phyloP scores from a whole-genome alignment of 2,113 vertebrate genomes.

The Heliornis fulica region DNA sequence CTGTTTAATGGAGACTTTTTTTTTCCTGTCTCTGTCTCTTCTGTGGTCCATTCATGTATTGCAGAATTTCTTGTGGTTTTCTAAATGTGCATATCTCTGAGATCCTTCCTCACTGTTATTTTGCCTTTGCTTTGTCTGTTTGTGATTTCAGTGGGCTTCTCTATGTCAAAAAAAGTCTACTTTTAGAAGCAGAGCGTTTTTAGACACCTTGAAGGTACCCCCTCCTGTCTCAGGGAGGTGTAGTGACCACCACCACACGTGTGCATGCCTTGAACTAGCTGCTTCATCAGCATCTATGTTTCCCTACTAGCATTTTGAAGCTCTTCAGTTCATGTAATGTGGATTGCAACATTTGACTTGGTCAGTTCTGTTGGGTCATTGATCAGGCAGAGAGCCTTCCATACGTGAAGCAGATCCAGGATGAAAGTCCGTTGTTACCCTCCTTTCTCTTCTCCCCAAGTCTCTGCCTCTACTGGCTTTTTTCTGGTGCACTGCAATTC shows the following conservation, averaged over 20 bases:
- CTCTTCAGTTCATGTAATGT: constrained; percentile 50
- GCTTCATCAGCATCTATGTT: constrained; percentile 57
- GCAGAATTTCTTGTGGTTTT: constrained; percentile 48
- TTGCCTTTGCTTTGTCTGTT: constrained; percentile 83
- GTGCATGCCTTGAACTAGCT: constrained; percentile 82
- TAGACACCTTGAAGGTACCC: constrained; percentile 89
- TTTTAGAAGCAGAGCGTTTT: constrained; percentile 87
- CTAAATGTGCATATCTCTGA: constrained; percentile 50
- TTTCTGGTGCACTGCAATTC: not conserved
- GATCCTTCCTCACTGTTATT: constrained; percentile 19
- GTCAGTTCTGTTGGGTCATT: constrained; percentile 44
- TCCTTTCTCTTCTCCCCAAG: not conserved
- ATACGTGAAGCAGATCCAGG: constrained; percentile 77
- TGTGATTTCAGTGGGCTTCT: constrained; percentile 96
- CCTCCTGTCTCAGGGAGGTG: constrained; percentile 80
- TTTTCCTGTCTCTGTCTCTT: constrained; percentile 25
- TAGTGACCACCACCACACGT: constrained; percentile 83
- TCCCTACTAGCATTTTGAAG: constrained; percentile 50
- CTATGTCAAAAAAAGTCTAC: constrained; percentile 86
- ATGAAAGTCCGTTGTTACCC: not conserved
- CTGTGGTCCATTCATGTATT: not conserved
- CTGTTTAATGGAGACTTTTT: not conserved
- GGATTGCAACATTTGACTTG: constrained; percentile 23
- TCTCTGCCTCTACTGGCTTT: not conserved
- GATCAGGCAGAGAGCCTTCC: not conserved